Evolutionary conservation across 2,888 invertebrate species (phyloP).

Genomic region (Eremobia ochroleuca): DNA sequence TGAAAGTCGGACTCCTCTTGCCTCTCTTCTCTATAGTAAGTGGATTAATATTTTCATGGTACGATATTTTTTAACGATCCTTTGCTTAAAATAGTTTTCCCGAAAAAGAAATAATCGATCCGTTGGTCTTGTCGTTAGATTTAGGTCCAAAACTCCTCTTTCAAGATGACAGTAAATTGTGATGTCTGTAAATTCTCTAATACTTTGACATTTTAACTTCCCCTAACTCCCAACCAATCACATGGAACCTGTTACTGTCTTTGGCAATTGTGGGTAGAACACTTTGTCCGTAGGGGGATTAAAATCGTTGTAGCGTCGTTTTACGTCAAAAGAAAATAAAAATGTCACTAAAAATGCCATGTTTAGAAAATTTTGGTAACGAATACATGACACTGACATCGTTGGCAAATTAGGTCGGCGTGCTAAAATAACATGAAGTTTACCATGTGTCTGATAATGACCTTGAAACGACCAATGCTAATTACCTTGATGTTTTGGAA

Average conservation of each 20-base stretch:
- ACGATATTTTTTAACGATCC: conserved; percentile 41
- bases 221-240: not conserved
- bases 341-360: conserved; percentile 26
- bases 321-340: conserved; percentile 15
- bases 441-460: conserved; percentile 71
- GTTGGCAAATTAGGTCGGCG: conserved; percentile 70
- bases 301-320: not conserved
- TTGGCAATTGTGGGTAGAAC: not conserved
- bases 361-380: conserved; percentile 41
- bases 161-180: not conserved
- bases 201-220: not conserved
- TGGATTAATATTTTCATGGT: conserved; percentile 56
- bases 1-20: conserved; percentile 64
- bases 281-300: not conserved
- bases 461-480: conserved; percentile 60
- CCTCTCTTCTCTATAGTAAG: conserved; percentile 56
- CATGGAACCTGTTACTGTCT: conserved; percentile 24
- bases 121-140: conserved; percentile 48
- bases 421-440: conserved; percentile 72
- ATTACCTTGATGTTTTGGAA: conserved; percentile 56
- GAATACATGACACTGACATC: conserved; percentile 75
- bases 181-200: not conserved
- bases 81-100: conserved; percentile 50
- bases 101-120: conserved; percentile 47
- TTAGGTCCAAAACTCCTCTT: not conserved